These are phyloP conservation scores for Apeltes quadracus DNA, from an alignment of 2,113 vertebrate genomes.

Conservation along the genomic window DNA sequence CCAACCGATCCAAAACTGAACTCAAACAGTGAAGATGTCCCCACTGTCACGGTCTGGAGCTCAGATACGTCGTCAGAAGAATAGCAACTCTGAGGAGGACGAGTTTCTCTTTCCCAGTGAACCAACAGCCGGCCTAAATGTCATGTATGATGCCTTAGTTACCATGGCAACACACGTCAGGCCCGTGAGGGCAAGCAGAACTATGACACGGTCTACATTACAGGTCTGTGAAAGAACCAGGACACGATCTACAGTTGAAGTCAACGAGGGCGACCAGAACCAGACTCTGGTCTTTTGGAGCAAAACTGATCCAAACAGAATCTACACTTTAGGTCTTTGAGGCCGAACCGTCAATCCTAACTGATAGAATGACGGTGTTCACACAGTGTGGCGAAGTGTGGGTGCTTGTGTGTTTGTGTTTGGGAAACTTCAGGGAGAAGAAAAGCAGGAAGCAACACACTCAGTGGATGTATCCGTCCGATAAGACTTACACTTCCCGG, in stretches of 20 bases:
- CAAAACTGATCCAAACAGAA: no score
- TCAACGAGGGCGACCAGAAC: no score
- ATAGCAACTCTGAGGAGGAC: no score
- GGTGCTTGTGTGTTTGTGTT: constrained; percentile 8
- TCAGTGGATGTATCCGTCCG: constrained; percentile 33
- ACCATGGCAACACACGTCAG: neutral
- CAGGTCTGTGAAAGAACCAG: neutral
- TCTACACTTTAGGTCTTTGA: no score
- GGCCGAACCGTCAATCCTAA: neutral
- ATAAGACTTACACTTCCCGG: constrained; percentile 65
- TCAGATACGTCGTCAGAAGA: no score
- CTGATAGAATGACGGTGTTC: neutral
- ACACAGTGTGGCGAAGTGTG: neutral
- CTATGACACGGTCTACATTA: neutral
- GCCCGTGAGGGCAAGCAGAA: no score
- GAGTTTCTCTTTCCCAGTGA: no score
- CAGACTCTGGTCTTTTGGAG: no score
- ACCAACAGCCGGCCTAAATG: no score
- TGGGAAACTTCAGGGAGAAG: neutral
- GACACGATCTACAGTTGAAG: no score
- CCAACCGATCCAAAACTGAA: neutral
- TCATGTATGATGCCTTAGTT: neutral
- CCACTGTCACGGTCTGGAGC: no score
- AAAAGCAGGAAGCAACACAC: constrained; percentile 10
- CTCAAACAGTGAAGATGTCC: no score